Evolutionary conservation across 1,140 invertebrate species (phyloP).

Genomic region (Leucophenga varia): DNA sequence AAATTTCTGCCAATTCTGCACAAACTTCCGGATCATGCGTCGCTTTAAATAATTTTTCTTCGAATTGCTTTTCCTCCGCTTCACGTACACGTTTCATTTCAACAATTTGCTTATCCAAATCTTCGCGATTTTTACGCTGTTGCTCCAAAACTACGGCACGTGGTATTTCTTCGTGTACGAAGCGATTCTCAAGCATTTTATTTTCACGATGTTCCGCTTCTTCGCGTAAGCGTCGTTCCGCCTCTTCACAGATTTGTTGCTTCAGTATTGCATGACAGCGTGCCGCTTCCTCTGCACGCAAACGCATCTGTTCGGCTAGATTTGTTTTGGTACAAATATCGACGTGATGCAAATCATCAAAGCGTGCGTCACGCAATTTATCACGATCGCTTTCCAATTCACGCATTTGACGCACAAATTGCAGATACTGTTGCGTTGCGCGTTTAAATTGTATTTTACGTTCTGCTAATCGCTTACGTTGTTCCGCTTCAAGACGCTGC

Average conservation of each 20-base stretch:
- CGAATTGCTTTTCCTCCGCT: constrained; percentile 30
- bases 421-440: constrained; percentile 40
- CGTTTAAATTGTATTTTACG: constrained; percentile 25
- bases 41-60: constrained; percentile 27
- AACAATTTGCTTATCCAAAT: constrained; percentile 34
- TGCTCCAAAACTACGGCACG: constrained; percentile 21
- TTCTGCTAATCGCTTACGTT: constrained; percentile 11
- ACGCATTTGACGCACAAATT: constrained; percentile 36
- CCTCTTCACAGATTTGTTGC: constrained; percentile 39
- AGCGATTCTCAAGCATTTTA: constrained; percentile 43
- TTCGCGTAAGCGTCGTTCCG: constrained; percentile 28
- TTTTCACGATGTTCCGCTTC: constrained; percentile 33
- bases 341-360: constrained; percentile 34
- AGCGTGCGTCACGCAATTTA: constrained; percentile 39
- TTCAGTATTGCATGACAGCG: constrained; percentile 29
- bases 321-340: constrained; percentile 43
- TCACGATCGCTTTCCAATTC: constrained; percentile 33
- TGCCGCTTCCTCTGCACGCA: constrained; percentile 26
- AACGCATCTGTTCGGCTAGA: constrained; percentile 16
- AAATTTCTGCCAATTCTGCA: constrained; percentile 27
- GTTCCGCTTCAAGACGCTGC: constrained; percentile 27
- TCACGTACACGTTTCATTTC: constrained; percentile 39
- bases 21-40: constrained; percentile 34
- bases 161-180: constrained; percentile 35
- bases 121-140: constrained; percentile 18